A percentile compares a stretch with the other conserved stretches of the same genome.
Conservation (phyloP, 2,888 invertebrate genomes). For the Oasisia sp. region DNA sequence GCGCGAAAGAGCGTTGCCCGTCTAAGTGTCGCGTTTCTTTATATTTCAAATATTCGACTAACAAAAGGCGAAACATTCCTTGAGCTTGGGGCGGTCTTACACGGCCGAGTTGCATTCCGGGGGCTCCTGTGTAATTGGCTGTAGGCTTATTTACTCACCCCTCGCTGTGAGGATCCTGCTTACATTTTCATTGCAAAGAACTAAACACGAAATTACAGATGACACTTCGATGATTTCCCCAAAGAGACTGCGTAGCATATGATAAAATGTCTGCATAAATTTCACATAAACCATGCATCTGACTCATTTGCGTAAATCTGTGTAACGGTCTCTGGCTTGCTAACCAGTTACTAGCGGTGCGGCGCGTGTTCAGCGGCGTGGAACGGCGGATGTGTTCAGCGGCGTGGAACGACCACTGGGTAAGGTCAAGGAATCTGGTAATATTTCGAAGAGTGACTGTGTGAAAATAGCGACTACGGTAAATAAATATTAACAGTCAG, state of each 20-base stretch:
- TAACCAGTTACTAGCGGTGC: not conserved
- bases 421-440: not conserved
- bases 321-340: not conserved
- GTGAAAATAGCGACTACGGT: not conserved
- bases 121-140: not conserved
- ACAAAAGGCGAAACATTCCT: conserved; percentile 6
- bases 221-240: not conserved
- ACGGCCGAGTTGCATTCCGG: not conserved
- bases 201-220: not conserved
- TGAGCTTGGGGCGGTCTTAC: not conserved
- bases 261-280: too few relatives aligned
- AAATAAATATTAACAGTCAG: not conserved
- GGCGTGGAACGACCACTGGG: not conserved
- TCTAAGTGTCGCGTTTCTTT: not conserved
- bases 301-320: not conserved
- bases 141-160: not conserved
- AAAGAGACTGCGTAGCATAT: not conserved
- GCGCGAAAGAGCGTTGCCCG: not conserved
- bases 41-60: not conserved
- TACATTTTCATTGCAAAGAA: not conserved
- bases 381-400: not conserved
- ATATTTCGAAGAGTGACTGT: not conserved
- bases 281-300: not conserved
- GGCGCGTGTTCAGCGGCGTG: not conserved
- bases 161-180: not conserved